A percentile compares a stretch with the other conserved stretches of the same genome.
phyloP scores from a whole-genome alignment of 2,113 vertebrate species.

The Seriola dumerili region DNA sequence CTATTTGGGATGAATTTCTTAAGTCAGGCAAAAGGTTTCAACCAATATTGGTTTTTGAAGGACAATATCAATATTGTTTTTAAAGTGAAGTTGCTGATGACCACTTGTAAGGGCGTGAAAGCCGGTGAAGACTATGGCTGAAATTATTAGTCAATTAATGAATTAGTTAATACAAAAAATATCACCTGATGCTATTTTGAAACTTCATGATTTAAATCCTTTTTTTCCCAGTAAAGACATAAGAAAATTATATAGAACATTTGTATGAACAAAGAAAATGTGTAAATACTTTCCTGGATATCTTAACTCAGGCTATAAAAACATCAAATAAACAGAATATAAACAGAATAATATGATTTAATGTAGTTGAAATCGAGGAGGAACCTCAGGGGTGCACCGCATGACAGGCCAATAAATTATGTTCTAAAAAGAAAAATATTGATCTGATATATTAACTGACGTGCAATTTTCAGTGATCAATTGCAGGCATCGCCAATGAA shows the following conservation, averaged over 20 bases:
- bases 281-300: background rate
- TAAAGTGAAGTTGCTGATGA: background rate
- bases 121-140: background rate
- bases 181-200: background rate
- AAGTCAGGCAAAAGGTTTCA: background rate
- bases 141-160: background rate
- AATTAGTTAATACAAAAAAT: background rate
- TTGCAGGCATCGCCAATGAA: background rate
- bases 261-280: background rate
- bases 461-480: slow-evolving; percentile 28
- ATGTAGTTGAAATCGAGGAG: background rate
- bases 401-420: background rate
- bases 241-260: too few relatives aligned
- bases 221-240: too few relatives aligned
- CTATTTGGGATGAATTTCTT: background rate
- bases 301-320: background rate
- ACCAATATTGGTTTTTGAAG: background rate
- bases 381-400: background rate
- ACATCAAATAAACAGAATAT: background rate
- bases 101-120: background rate
- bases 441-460: slow-evolving; percentile 12
- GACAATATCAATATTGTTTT: background rate
- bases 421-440: background rate
- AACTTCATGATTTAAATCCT: background rate
- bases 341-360: too few relatives aligned